Base-by-base conservation (phyloP, 2,797 vertebrate species). In the Diceros bicornis region DNA sequence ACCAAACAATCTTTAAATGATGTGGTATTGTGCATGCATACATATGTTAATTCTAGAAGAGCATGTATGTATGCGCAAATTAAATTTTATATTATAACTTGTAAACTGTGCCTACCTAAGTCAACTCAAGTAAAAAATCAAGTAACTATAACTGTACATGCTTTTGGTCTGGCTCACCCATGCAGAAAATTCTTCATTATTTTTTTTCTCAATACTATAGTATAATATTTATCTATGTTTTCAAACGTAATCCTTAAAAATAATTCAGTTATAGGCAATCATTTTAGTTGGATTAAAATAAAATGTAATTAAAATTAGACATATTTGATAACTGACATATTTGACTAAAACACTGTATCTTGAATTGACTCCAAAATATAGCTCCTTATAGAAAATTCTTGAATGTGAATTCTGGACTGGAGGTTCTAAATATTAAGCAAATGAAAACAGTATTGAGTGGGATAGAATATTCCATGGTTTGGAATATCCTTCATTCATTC, bases 261-360 rank as follows among this genome's bases (percentile, higher is more conserved):
- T 37, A 64, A 69, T 59, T 83, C 64, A 23, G 4, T 61, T 82
- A 44, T 34, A 81, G 55, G 75, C 20, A 84, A 74, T 87, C 61
- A 71, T 34, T 79, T 92, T 57, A 89, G 77, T 95, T 83, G 6
- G 27, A 89, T 84, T 69, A 74, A 74, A 84, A 50, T 69, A 96
- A 92, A 84, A 86, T 89, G 12, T 55, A 83, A 71, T 85, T 91
- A 50, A 96, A 97, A n/a, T 88, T 10, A 77, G 14, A 88, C 25
- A 74, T 27, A 64, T 59, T 69, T 90, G 44, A 93, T 69, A 88
- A 41, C 41, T 41, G 41, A 41, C 41, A 41, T 41, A 41, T 6
- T 82, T 86, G 17, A 57, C 62, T 88, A 87, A 92, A 94, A 57
- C 62, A 57, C 50, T 37, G 32, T 52, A 77, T 50, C 25, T 69